Percentiles rank a stretch among this genome's conserved stretches.
These are phyloP conservation scores for Musca vetustissima DNA, from an alignment of 1,140 invertebrate genomes.

Conservation along the genomic window DNA sequence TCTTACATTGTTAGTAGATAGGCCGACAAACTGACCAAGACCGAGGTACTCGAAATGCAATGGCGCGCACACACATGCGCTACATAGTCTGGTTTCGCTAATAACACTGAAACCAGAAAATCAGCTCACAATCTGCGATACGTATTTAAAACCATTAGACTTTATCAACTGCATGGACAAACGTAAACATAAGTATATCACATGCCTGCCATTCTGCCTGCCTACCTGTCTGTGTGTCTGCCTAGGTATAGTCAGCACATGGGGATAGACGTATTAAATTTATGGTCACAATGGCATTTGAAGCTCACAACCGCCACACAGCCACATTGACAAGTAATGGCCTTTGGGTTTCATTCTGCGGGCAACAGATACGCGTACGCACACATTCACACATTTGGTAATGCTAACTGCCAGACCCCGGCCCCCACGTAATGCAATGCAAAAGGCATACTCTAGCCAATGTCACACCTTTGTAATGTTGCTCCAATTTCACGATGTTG, in stretches of 20 bases:
- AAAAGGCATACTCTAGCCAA: neutral
- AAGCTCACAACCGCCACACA: neutral
- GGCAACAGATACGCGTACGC: neutral
- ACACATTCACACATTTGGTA: neutral
- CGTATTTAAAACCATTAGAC: conserved; percentile 13
- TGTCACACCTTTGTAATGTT: conserved; percentile 26
- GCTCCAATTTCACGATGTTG: conserved; percentile 48
- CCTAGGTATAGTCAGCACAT: neutral
- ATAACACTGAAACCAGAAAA: conserved; percentile 13
- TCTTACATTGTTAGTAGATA: too few relatives aligned
- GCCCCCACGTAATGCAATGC: neutral
- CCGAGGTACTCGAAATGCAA: too few relatives aligned
- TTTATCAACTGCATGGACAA: conserved; percentile 13
- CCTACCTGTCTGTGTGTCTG: neutral
- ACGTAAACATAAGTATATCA: neutral
- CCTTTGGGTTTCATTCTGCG: neutral
- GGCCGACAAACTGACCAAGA: too few relatives aligned
- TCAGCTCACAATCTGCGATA: conserved; percentile 13
- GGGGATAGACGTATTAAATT: conserved; percentile 32
- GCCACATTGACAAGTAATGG: conserved; percentile 15
- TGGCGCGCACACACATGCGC: too few relatives aligned
- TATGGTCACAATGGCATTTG: conserved; percentile 54
- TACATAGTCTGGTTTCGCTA: too few relatives aligned
- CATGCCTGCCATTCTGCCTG: neutral
- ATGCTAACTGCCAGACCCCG: conserved; percentile 9